A percentile compares a stretch with the other conserved stretches of the same genome.
These are phyloP conservation scores for Drosophila sturtevanti DNA, from an alignment of 1,140 invertebrate genomes.

Conservation along the genomic window DNA sequence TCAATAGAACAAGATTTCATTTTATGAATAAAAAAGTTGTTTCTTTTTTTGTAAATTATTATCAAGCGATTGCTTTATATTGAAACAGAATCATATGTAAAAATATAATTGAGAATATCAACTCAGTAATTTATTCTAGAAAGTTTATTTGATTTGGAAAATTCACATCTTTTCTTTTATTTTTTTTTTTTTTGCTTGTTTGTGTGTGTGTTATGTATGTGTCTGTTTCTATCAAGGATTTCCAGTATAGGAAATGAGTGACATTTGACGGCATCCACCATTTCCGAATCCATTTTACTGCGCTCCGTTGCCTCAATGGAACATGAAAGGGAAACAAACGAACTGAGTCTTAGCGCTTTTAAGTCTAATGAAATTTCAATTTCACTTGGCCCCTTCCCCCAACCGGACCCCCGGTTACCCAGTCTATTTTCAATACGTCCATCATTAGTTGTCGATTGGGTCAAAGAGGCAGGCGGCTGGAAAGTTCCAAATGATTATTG, in stretches of 20 bases:
- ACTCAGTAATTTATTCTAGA: no score
- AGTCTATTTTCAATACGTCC: neutral
- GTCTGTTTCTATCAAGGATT: neutral
- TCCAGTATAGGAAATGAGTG: neutral
- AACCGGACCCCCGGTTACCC: neutral
- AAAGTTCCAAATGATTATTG: neutral
- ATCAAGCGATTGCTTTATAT: no score
- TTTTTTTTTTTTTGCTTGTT: no score
- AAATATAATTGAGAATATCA: no score
- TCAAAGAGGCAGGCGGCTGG: neutral
- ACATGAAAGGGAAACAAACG: conserved; percentile 29
- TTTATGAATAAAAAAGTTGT: no score
- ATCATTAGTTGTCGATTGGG: no score
- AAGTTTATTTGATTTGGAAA: no score
- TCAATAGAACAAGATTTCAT: no score
- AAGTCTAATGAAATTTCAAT: conserved; percentile 27
- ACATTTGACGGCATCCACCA: neutral
- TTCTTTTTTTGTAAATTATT: no score
- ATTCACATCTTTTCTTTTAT: no score
- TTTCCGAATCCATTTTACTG: neutral
- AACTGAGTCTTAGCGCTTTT: conserved; percentile 14
- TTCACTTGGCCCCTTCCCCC: neutral
- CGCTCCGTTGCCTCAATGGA: neutral
- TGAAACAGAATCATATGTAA: no score
- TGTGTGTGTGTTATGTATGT: no score